phyloP scores from a whole-genome alignment of 2,888 invertebrate genomes.

The Nephrotoma appendiculata region DNA sequence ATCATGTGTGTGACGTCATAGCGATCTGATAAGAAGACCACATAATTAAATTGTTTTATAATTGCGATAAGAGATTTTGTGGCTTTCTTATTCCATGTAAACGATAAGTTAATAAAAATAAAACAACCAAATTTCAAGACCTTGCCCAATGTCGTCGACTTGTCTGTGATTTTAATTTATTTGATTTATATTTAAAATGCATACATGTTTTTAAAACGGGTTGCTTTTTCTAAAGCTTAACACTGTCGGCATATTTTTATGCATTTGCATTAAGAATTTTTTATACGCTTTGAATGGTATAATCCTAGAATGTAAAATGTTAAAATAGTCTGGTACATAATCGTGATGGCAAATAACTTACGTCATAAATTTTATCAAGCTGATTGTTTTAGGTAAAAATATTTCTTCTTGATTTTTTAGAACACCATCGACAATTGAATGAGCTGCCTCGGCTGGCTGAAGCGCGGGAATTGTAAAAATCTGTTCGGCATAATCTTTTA shows the following conservation, averaged over 20 bases:
- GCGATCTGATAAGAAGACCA: background rate
- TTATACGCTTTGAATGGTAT: background rate
- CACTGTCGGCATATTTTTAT: too few relatives aligned
- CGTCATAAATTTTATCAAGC: background rate
- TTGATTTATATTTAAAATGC: background rate
- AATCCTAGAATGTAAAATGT: background rate
- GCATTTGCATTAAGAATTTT: background rate
- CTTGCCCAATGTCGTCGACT: background rate
- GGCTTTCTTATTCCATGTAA: background rate
- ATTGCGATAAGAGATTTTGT: background rate
- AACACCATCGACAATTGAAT: background rate
- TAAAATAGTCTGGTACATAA: background rate
- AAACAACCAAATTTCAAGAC: background rate
- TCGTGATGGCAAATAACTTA: background rate
- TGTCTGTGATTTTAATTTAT: background rate
- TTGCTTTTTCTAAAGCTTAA: too few relatives aligned
- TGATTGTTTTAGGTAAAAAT: background rate
- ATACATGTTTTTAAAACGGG: background rate
- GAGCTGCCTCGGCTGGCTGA: background rate
- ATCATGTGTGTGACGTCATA: background rate
- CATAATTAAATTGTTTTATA: background rate
- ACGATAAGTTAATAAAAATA: background rate
- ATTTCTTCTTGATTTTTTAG: background rate
- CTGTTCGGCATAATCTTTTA: background rate
- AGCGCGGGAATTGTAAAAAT: background rate